phyloP scores from a whole-genome alignment of 2,888 invertebrate genomes.

The Latrodectus hesperus region DNA sequence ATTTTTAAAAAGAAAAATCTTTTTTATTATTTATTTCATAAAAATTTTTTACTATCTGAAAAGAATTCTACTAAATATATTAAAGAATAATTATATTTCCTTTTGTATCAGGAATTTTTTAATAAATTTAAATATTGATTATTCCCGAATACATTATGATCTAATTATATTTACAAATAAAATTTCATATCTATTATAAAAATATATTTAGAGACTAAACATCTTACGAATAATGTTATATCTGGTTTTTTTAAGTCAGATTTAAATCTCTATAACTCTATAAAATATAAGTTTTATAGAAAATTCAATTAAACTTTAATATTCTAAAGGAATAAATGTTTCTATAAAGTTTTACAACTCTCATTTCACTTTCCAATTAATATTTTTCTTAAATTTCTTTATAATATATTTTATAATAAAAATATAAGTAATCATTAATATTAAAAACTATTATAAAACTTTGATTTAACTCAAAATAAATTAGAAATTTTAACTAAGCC shows the following conservation, averaged over 20 bases:
- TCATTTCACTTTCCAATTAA: background rate
- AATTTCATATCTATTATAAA: slow-evolving; percentile 74
- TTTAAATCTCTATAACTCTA: background rate
- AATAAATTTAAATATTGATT: slow-evolving; percentile 75
- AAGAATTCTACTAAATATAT: background rate
- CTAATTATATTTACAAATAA: slow-evolving; percentile 79
- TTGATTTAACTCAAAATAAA: too few species aligned
- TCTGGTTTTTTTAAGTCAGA: slow-evolving; percentile 79
- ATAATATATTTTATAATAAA: slow-evolving; percentile 10
- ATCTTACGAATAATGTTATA: slow-evolving; percentile 82
- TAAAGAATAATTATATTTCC: slow-evolving; percentile 76
- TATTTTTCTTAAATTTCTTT: background rate
- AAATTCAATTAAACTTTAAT: background rate
- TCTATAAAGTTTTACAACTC: slow-evolving; percentile 4
- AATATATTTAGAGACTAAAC: slow-evolving; percentile 80
- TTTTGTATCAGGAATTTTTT: slow-evolving; percentile 84
- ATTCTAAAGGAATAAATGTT: slow-evolving; percentile 12
- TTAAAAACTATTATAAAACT: too few species aligned
- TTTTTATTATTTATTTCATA: background rate
- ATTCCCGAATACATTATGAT: slow-evolving; percentile 81
- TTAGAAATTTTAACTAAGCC: background rate
- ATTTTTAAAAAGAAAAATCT: background rate
- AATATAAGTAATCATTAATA: slow-evolving; percentile 25
- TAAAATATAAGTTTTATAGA: background rate
- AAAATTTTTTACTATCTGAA: slow-evolving; percentile 1